These are phyloP conservation scores for Brassicogethes aeneus DNA, from an alignment of 2,888 invertebrate species.

Conservation along the genomic window DNA sequence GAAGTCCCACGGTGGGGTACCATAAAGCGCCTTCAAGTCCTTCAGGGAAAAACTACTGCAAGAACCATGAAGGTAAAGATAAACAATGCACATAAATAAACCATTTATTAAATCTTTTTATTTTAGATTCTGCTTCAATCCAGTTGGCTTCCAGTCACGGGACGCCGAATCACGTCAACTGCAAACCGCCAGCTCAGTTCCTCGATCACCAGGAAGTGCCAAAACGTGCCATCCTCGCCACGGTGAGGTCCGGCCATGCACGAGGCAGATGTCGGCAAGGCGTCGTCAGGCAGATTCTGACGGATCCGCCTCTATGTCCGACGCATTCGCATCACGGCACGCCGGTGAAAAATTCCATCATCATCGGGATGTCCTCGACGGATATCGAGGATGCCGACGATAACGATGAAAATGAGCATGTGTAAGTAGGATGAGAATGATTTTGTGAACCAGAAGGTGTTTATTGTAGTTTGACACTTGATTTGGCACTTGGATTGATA, in stretches of 20 bases:
- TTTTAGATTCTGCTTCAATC: slow-evolving; percentile 33
- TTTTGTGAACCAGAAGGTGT: too few relatives aligned
- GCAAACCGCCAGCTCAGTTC: slow-evolving; percentile 23
- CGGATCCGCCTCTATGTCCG: slow-evolving; percentile 42
- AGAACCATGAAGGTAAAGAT: slow-evolving; percentile 29
- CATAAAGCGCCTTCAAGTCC: slow-evolving; percentile 51
- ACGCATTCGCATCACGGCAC: slow-evolving; percentile 28
- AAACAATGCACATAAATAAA: slow-evolving; percentile 2
- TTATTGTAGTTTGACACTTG: too few relatives aligned
- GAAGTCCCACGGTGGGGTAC: slow-evolving; percentile 37
- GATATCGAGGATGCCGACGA: slow-evolving; percentile 52
- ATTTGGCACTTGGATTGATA: too few relatives aligned
- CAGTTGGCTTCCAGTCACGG: slow-evolving; percentile 26
- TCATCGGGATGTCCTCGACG: slow-evolving; percentile 38
- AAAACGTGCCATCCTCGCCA: slow-evolving; percentile 36
- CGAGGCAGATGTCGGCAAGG: slow-evolving; percentile 35
- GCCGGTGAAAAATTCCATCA: slow-evolving; percentile 41
- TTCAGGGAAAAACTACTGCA: slow-evolving; percentile 39
- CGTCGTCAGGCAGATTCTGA: slow-evolving; percentile 37
- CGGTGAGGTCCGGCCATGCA: slow-evolving; percentile 35
- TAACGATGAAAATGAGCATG: slow-evolving; percentile 49
- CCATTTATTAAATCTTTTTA: too few relatives aligned
- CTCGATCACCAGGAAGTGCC: slow-evolving; percentile 31
- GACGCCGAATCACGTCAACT: slow-evolving; percentile 29
- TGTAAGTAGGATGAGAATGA: slow-evolving; percentile 31